phyloP scores from a whole-genome alignment of 2,113 vertebrate species.

The Brachionichthys hirsutus region DNA sequence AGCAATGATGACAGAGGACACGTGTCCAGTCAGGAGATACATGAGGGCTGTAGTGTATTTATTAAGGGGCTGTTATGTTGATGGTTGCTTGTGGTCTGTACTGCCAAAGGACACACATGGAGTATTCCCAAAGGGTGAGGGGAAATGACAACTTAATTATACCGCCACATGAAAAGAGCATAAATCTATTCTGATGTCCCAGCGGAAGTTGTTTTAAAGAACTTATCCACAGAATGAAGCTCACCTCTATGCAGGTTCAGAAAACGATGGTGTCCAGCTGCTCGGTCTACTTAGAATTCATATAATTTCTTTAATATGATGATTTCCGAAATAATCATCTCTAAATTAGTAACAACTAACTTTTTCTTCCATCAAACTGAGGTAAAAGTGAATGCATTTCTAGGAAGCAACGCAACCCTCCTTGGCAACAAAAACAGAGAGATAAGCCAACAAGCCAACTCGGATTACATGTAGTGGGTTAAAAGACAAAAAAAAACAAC shows the following conservation, averaged over 20 bases:
- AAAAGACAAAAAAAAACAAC: not conserved
- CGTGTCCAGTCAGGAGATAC: slow-evolving; percentile 19
- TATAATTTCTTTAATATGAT: not conserved
- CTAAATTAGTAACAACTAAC: not conserved
- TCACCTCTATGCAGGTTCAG: not conserved
- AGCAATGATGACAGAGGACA: slow-evolving; percentile 30
- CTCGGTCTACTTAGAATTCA: not conserved
- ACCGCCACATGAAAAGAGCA: slow-evolving; percentile 18
- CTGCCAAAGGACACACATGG: slow-evolving; percentile 21
- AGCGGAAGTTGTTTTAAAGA: not conserved
- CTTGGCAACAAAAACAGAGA: not conserved
- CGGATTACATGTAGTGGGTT: slow-evolving; percentile 1
- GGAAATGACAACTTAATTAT: slow-evolving; percentile 1
- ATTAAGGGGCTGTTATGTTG: slow-evolving; percentile 17
- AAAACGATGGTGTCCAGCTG: not conserved
- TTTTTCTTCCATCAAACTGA: slow-evolving; percentile 1
- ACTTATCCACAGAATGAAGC: not conserved
- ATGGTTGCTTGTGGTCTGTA: slow-evolving; percentile 23
- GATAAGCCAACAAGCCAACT: slow-evolving; percentile 3
- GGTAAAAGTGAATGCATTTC: slow-evolving; percentile 5
- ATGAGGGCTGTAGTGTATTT: slow-evolving; percentile 22
- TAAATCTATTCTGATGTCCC: slow-evolving; percentile 29
- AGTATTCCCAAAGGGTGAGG: slow-evolving; percentile 5
- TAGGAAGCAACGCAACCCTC: not conserved
- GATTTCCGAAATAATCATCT: not conserved